Evolutionary conservation across 2,888 invertebrate genomes (phyloP), one percentile per base, ranked within the genome.

Genomic region (Drosophila aldrichi): DNA sequence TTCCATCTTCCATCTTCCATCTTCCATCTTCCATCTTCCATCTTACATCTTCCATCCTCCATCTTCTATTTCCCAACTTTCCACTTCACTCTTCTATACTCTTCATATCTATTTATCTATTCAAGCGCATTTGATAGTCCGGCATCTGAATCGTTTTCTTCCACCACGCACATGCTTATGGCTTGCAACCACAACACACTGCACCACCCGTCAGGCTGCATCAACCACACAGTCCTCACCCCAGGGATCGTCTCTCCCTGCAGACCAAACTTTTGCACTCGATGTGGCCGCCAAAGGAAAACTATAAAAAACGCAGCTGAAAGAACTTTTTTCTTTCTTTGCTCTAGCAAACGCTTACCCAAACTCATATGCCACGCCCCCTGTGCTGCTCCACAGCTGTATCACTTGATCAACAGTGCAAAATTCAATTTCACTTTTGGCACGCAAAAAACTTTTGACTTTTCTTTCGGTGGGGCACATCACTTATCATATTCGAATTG

Each of bases 351-450:
- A 77, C 65, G 77, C 40, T 62, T 61, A 38, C 43, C 16, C 34
- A 41, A 34, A n/a, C 75, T 61, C 70, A 76, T 60, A 55, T 71
- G 60, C 57, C 49, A 60, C 48, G 58, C 61, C 56, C 60, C 14
- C 20, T 2, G 3, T 10, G 32, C 32, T 10, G 4, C 46, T 22
- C 44, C 36, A 6, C 48, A 29, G 44, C 57, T 77, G 87, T 78
- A 88, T 87, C 82, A 72, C 65, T 84, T 85, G 82, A 84, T 88
- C 86, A 89, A 76, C 74, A 70, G 68, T 63, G 82, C 61, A 70
- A 87, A 89, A 89, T 86, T 86, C 87, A 86, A 86, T 86, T 86
- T 90, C 87, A 81, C 79, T 84, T 89, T 84, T 82, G 69, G 72
- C 82, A 79, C 76, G 58, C 69, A 58, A 64, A 69, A 66, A 61